These are phyloP conservation scores for Vanessa cardui DNA, from an alignment of 2,888 invertebrate genomes.

Conservation along the genomic window DNA sequence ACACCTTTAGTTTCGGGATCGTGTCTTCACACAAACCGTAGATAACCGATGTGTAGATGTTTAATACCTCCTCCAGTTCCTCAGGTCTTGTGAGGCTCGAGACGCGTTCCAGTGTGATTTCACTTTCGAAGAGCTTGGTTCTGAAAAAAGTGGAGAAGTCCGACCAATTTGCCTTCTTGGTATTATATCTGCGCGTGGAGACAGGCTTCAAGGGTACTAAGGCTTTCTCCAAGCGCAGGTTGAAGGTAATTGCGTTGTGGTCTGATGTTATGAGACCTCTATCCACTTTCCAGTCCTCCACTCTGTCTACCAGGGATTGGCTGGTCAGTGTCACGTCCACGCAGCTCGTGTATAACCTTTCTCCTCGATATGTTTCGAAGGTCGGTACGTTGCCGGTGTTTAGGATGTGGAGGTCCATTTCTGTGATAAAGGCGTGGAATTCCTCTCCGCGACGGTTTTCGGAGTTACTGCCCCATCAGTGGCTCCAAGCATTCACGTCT, in stretches of 20 bases:
- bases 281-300: conserved; percentile 30
- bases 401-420: background rate
- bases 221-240: background rate
- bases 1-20: background rate
- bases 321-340: conserved; percentile 20
- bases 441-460: conserved; percentile 35
- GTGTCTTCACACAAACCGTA: background rate
- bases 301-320: background rate
- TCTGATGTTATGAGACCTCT: conserved; percentile 11
- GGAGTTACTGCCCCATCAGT: conserved; percentile 39
- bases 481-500: conserved; percentile 40
- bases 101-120: background rate
- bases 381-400: conserved; percentile 6
- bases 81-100: background rate
- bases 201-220: conserved; percentile 19
- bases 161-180: conserved; percentile 23
- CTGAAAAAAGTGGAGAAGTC: conserved; percentile 19
- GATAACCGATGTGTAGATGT: background rate
- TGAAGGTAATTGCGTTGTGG: conserved; percentile 15
- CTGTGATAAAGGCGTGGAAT: conserved; percentile 22
- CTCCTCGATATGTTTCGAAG: conserved; percentile 30
- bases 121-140: background rate
- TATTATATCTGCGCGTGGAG: background rate
- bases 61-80: background rate
- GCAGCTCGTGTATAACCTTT: conserved; percentile 14